These are phyloP conservation scores for Centropristis striata DNA, from an alignment of 2,113 vertebrate genomes.

Conservation along the genomic window DNA sequence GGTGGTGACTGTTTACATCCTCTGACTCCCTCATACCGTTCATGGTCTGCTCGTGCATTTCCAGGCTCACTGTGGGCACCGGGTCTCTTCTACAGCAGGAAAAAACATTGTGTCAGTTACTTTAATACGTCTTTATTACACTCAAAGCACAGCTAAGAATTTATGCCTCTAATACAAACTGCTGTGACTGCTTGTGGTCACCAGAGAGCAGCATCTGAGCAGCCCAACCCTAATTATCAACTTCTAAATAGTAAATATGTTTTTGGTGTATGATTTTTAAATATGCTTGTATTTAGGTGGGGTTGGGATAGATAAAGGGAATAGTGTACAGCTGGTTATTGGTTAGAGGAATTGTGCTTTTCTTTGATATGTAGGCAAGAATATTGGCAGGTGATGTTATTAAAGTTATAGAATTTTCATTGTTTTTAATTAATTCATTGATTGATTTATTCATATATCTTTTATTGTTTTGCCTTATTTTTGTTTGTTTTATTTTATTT, in stretches of 20 bases:
- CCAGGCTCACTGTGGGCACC: slow-evolving; percentile 90
- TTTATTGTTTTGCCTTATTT: no score
- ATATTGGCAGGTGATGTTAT: no score
- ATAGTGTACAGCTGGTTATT: no score
- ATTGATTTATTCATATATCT: no score
- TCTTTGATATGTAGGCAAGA: no score
- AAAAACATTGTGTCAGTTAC: background rate
- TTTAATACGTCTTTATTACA: background rate
- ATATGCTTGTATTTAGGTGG: background rate
- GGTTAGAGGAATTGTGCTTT: no score
- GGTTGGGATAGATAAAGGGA: no score
- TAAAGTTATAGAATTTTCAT: no score
- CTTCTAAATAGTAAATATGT: background rate
- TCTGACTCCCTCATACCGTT: slow-evolving; percentile 87
- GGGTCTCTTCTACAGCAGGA: slow-evolving; percentile 85
- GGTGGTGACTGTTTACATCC: slow-evolving; percentile 90
- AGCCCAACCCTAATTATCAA: background rate
- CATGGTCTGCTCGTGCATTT: slow-evolving; percentile 92
- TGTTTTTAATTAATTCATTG: no score
- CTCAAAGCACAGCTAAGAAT: background rate
- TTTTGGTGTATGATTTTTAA: background rate
- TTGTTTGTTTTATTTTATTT: no score
- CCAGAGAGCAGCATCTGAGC: slow-evolving; percentile 4
- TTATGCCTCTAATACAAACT: background rate
- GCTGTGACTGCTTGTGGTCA: slow-evolving; percentile 1